Conservation (phyloP, 2,888 invertebrate genomes). For the Idaea straminata region DNA sequence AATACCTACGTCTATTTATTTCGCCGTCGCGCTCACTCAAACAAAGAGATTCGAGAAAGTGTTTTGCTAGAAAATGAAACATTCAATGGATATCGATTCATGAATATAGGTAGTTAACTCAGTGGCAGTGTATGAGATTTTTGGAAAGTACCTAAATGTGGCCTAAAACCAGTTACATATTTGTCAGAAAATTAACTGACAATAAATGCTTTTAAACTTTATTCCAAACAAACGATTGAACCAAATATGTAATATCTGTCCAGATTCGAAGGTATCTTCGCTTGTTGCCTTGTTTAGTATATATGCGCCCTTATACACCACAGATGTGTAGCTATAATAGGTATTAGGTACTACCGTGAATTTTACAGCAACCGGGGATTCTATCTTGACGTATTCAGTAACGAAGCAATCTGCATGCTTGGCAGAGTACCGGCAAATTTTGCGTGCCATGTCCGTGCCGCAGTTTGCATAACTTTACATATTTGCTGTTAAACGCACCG, state of each 20-base stretch:
- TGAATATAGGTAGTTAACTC: background rate
- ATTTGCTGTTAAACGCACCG: constrained; percentile 55
- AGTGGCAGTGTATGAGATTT: background rate
- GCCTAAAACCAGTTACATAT: background rate
- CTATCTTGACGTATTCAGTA: constrained; percentile 37
- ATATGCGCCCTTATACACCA: background rate
- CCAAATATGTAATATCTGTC: background rate
- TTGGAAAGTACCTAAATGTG: background rate
- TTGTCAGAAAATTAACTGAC: background rate
- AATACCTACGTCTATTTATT: background rate
- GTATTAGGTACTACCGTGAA: constrained; percentile 4
- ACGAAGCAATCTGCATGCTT: constrained; percentile 59
- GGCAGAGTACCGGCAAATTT: constrained; percentile 50
- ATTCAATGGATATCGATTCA: background rate
- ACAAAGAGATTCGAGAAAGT: background rate
- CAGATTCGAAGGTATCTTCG: background rate
- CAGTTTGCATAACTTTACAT: constrained; percentile 73
- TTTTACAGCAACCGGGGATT: constrained; percentile 10
- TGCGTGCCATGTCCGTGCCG: constrained; percentile 49
- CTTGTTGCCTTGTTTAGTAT: background rate
- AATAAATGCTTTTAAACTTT: no score
- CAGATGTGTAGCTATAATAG: background rate
- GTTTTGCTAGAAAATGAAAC: background rate
- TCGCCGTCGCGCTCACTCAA: background rate
- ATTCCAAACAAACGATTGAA: no score